A percentile compares a stretch with the other conserved stretches of the same genome.
Conservation (phyloP, 2,888 invertebrate genomes). For the Tyria jacobaeae region DNA sequence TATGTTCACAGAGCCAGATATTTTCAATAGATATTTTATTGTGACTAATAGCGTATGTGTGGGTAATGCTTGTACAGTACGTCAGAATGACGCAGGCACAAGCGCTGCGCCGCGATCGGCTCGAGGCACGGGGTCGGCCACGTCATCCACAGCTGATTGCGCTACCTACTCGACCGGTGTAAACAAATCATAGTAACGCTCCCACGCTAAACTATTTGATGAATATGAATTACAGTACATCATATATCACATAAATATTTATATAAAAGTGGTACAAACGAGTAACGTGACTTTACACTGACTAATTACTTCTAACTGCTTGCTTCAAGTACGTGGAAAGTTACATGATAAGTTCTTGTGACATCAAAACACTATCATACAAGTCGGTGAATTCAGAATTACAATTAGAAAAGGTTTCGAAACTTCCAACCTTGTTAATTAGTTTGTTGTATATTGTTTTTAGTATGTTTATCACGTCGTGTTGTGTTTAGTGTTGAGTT, state of each 20-base stretch:
- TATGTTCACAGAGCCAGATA: not conserved
- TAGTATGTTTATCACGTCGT: conserved; percentile 30
- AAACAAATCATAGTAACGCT: conserved; percentile 84
- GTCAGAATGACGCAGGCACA: conserved; percentile 60
- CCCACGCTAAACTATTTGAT: conserved; percentile 68
- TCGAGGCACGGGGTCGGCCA: conserved; percentile 50
- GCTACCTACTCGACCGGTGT: conserved; percentile 67
- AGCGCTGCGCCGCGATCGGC: conserved; percentile 38
- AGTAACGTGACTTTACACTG: conserved; percentile 31
- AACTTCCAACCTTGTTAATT: not conserved
- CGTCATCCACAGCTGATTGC: conserved; percentile 82
- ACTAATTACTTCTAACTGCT: conserved; percentile 29
- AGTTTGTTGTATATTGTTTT: conserved; percentile 14
- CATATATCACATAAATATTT: conserved; percentile 52
- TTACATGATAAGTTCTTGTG: conserved; percentile 21
- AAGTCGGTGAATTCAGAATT: not conserved
- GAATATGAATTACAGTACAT: conserved; percentile 33
- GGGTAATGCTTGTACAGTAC: conserved; percentile 49
- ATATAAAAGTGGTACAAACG: conserved; percentile 41
- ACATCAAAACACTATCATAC: conserved; percentile 6
- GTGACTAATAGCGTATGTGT: conserved; percentile 42
- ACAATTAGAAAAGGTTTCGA: not conserved
- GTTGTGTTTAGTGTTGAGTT: conserved; percentile 26
- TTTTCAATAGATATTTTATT: conserved; percentile 40
- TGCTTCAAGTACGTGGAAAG: conserved; percentile 33